phyloP scores from a whole-genome alignment of 1,140 invertebrate species.

The Platyscapa corneri region DNA sequence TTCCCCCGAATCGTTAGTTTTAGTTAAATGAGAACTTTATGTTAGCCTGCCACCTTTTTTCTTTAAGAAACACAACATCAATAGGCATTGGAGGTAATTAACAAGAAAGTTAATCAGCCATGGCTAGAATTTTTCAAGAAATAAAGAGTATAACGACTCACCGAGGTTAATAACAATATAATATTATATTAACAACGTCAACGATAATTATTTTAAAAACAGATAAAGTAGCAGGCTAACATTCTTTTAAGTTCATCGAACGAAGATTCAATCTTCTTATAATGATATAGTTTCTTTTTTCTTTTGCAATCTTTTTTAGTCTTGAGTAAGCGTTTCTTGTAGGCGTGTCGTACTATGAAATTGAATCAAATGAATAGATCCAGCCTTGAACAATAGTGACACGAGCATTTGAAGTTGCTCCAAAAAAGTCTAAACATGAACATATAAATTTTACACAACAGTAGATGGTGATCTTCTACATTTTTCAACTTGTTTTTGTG shows the following conservation, averaged over 20 bases:
- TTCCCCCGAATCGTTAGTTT: slow-evolving; percentile 48
- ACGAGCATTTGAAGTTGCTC: slow-evolving; percentile 40
- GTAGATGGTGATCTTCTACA: slow-evolving; percentile 37
- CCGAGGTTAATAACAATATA: slow-evolving; percentile 43
- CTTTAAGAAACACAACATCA: slow-evolving; percentile 50
- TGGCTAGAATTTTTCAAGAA: slow-evolving; percentile 50
- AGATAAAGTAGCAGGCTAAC: slow-evolving; percentile 42
- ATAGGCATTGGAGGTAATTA: slow-evolving; percentile 48
- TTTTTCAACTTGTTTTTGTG: slow-evolving; percentile 38
- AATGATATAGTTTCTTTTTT: slow-evolving; percentile 34
- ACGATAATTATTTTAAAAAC: slow-evolving; percentile 54
- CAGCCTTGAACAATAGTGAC: slow-evolving; percentile 48
- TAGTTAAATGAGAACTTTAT: slow-evolving; percentile 45
- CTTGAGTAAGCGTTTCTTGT: slow-evolving; percentile 48
- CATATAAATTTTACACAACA: slow-evolving; percentile 42
- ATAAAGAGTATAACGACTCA: slow-evolving; percentile 48
- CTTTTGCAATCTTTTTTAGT: slow-evolving; percentile 26
- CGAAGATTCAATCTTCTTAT: slow-evolving; percentile 44
- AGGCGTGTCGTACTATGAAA: slow-evolving; percentile 52
- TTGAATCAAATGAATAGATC: slow-evolving; percentile 42
- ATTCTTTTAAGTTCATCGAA: slow-evolving; percentile 21
- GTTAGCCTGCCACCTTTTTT: slow-evolving; percentile 37
- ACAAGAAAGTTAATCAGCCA: slow-evolving; percentile 45
- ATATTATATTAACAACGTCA: slow-evolving; percentile 52
- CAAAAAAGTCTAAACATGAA: slow-evolving; percentile 46